phyloP scores from a whole-genome alignment of 2,888 invertebrate genomes.

The Metopia argyrocephala region DNA sequence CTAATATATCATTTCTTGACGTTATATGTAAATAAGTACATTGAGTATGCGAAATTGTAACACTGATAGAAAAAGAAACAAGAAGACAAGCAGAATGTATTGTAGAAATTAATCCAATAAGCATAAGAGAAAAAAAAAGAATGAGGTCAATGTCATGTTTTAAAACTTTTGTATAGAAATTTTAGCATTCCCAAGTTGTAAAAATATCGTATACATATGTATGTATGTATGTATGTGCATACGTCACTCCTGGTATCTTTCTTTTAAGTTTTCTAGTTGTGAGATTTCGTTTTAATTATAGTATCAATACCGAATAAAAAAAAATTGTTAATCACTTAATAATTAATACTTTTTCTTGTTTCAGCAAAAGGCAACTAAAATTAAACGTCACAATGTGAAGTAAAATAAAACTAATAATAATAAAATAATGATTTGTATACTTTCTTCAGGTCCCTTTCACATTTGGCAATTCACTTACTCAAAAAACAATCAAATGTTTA shows the following conservation, averaged over 20 bases:
- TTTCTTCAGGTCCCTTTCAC: background rate
- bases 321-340: too few species aligned
- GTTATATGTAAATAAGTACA: too few species aligned
- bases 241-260: too few species aligned
- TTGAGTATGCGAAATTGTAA: background rate
- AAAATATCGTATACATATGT: too few species aligned
- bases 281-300: too few species aligned
- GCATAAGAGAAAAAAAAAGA: background rate
- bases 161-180: background rate
- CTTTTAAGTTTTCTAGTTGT: too few species aligned
- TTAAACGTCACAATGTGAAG: background rate
- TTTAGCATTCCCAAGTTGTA: background rate
- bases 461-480: too few species aligned
- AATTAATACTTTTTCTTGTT: too few species aligned
- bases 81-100: background rate
- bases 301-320: too few species aligned
- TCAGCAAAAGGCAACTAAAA: background rate
- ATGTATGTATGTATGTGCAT: too few species aligned
- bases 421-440: background rate
- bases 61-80: background rate
- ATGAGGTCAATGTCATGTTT: background rate
- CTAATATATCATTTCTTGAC: background rate
- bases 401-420: background rate
- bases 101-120: background rate
- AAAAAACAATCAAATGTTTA: too few species aligned